A percentile compares a stretch with the other conserved stretches of the same genome.
phyloP scores from a whole-genome alignment of 2,888 invertebrate genomes.

The Leptura quadrifasciata region DNA sequence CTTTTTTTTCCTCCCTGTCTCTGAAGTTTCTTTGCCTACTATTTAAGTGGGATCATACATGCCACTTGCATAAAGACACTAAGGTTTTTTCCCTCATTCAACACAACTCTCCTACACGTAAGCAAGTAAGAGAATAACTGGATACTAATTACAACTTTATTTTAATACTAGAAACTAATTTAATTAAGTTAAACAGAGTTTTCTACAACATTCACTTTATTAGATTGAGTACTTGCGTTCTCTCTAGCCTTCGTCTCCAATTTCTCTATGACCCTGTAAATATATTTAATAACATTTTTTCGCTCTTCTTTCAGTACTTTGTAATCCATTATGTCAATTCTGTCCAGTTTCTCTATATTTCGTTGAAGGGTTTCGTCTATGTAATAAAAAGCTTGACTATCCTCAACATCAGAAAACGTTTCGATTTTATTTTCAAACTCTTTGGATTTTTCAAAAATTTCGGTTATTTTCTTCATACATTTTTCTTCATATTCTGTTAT shows the following conservation, averaged over 20 bases:
- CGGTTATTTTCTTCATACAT: slow-evolving; percentile 20
- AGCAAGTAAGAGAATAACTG: too few relatives aligned
- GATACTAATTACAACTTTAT: too few relatives aligned
- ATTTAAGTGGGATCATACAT: too few relatives aligned
- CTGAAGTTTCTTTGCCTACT: too few relatives aligned
- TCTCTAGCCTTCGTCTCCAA: slow-evolving; percentile 28
- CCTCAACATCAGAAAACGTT: slow-evolving; percentile 13
- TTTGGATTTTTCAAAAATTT: slow-evolving; percentile 20
- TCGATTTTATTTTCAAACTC: slow-evolving; percentile 26
- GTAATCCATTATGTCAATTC: slow-evolving; percentile 43
- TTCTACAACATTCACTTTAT: background rate
- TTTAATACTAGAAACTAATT: too few relatives aligned
- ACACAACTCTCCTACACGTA: too few relatives aligned
- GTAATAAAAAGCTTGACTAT: slow-evolving; percentile 38
- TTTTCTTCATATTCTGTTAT: slow-evolving; percentile 18
- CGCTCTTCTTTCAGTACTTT: slow-evolving; percentile 40
- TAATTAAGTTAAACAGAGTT: background rate
- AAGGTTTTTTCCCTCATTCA: too few relatives aligned
- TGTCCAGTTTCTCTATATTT: slow-evolving; percentile 48
- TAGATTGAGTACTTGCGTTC: background rate
- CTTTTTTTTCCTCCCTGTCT: too few relatives aligned
- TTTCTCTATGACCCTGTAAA: slow-evolving; percentile 32
- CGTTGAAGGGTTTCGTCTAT: slow-evolving; percentile 51
- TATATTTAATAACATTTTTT: slow-evolving; percentile 45
- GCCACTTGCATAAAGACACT: too few relatives aligned